These are phyloP conservation scores for Oophaga pumilio DNA, from an alignment of 2,113 vertebrate species.

Conservation along the genomic window DNA sequence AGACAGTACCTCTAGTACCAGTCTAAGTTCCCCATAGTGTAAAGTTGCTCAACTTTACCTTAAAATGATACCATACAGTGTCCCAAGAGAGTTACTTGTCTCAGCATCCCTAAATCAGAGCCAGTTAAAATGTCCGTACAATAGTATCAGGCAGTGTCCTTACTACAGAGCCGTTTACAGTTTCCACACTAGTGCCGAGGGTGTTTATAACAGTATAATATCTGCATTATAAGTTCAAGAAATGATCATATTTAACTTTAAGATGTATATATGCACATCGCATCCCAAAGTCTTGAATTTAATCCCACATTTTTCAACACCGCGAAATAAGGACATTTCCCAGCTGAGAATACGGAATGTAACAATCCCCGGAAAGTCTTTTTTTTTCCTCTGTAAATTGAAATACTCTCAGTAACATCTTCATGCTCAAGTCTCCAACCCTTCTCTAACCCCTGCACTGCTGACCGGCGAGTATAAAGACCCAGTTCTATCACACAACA, in stretches of 20 bases:
- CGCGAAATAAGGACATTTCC: neutral
- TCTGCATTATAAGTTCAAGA: neutral
- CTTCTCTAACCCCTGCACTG: neutral
- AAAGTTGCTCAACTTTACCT: too few species aligned
- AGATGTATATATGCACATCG: neutral
- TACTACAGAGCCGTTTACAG: neutral
- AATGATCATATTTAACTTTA: neutral
- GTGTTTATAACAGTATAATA: neutral
- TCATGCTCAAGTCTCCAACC: neutral
- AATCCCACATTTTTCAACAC: neutral
- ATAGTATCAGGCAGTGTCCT: neutral
- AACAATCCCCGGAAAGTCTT: neutral
- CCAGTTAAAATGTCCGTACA: too few species aligned
- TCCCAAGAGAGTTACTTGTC: neutral
- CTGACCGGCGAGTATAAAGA: neutral
- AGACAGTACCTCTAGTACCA: too few species aligned
- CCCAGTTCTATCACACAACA: neutral
- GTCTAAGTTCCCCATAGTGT: too few species aligned
- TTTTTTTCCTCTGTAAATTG: neutral
- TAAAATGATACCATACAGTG: neutral
- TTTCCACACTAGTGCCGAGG: too few species aligned
- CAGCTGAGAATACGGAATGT: too few species aligned
- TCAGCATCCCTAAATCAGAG: neutral
- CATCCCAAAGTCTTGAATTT: neutral
- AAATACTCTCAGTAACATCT: neutral